Conservation (phyloP, 2,797 vertebrate species). For the Chrosomus eos region DNA sequence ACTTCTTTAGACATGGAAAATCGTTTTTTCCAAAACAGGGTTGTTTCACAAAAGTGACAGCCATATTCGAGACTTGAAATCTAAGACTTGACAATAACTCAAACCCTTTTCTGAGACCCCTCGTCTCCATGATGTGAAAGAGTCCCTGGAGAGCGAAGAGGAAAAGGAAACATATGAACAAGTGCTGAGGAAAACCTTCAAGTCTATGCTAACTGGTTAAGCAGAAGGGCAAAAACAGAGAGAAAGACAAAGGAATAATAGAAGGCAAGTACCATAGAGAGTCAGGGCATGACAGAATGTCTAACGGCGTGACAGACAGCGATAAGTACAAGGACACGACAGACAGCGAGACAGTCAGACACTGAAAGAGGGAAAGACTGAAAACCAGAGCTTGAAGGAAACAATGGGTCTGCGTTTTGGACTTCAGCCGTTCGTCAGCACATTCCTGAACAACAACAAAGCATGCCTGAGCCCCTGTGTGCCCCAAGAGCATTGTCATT, state of each 20-base stretch:
- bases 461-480: conserved; percentile 70
- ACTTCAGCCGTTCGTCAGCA: conserved; percentile 77
- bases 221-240: neutral
- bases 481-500: conserved; percentile 71
- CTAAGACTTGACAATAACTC: neutral
- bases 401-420: conserved; percentile 71
- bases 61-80: neutral
- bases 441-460: conserved; percentile 81
- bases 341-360: neutral
- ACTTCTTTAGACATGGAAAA: too few relatives aligned
- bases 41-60: too few relatives aligned
- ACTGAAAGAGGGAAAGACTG: conserved; percentile 3
- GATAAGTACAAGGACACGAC: neutral
- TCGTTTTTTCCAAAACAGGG: too few relatives aligned
- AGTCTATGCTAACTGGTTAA: neutral
- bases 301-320: conserved; percentile 7
- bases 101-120: conserved; percentile 6
- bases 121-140: conserved; percentile 53
- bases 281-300: neutral
- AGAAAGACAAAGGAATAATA: neutral
- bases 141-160: conserved; percentile 7
- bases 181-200: conserved; percentile 23
- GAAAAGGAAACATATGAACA: conserved; percentile 17
- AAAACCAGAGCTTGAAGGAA: conserved; percentile 44
- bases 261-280: neutral